Evolutionary conservation across 1,140 invertebrate species (phyloP).

Genomic region (Euschistus heros): DNA sequence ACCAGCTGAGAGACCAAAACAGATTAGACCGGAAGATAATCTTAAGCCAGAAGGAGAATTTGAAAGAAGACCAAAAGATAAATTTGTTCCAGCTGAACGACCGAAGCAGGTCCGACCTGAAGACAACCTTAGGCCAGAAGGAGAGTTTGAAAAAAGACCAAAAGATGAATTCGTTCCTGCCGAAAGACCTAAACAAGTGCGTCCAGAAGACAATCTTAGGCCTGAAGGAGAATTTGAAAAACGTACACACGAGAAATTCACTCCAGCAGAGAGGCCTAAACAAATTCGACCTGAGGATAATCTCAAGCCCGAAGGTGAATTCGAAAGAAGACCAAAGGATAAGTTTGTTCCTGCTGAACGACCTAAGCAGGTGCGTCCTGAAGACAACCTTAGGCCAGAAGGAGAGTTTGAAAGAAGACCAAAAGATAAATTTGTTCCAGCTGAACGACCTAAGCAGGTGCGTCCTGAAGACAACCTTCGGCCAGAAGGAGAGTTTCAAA

Average conservation of each 20-base stretch:
- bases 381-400: conserved; percentile 50
- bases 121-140: conserved; percentile 45
- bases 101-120: conserved; percentile 29
- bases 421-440: conserved; percentile 33
- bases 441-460: conserved; percentile 37
- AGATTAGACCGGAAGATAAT: conserved; percentile 37
- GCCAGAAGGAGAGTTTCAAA: conserved; percentile 49
- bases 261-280: conserved; percentile 31
- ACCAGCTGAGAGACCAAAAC: conserved; percentile 32
- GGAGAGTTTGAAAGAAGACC: conserved; percentile 47
- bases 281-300: conserved; percentile 35
- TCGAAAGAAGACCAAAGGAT: conserved; percentile 35
- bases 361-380: conserved; percentile 39
- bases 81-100: conserved; percentile 35
- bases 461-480: conserved; percentile 41
- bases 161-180: conserved; percentile 37
- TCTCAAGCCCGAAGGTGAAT: conserved; percentile 43
- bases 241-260: conserved; percentile 39
- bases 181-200: conserved; percentile 37
- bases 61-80: conserved; percentile 32
- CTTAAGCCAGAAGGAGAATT: conserved; percentile 46
- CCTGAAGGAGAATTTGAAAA: conserved; percentile 54
- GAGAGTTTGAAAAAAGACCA: conserved; percentile 43
- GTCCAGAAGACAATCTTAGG: conserved; percentile 39
- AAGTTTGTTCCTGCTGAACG: conserved; percentile 31